Evolutionary conservation across 2,113 vertebrate genomes (phyloP).

Genomic region (Tachysurus fulvidraco): DNA sequence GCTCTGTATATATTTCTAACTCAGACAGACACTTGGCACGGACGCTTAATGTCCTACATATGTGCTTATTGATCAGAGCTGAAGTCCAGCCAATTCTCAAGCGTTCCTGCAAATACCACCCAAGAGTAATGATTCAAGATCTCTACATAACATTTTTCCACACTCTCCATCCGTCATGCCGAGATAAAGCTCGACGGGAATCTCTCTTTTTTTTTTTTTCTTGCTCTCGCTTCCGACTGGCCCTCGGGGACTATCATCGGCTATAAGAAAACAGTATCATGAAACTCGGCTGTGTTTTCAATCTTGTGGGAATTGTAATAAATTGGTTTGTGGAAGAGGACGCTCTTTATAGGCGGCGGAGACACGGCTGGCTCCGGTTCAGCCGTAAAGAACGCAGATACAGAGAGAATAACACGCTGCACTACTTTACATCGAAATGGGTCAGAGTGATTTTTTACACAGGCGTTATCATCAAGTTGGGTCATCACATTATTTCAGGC

Average conservation of each 20-base stretch:
- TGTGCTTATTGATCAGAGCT: conserved; percentile 48
- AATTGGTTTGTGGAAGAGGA: conserved; percentile 53
- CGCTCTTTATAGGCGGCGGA: conserved; percentile 43
- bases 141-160: conserved; percentile 9
- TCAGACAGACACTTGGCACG: conserved; percentile 40
- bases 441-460: conserved; percentile 72
- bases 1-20: conserved; percentile 32
- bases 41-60: conserved; percentile 44
- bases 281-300: conserved; percentile 39
- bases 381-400: conserved; percentile 60
- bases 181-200: background rate
- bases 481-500: conserved; percentile 78
- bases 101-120: conserved; percentile 7
- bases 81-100: conserved; percentile 42
- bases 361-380: conserved; percentile 39
- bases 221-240: conserved; percentile 20
- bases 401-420: conserved; percentile 67
- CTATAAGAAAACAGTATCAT: conserved; percentile 54
- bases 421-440: conserved; percentile 74
- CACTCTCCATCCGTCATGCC: conserved; percentile 9
- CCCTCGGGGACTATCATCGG: conserved; percentile 34
- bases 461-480: conserved; percentile 69
- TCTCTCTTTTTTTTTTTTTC: background rate
- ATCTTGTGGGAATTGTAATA: conserved; percentile 53
- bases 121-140: conserved; percentile 4